Conservation (phyloP, 2,888 invertebrate species). For the Eurytoma californica region DNA sequence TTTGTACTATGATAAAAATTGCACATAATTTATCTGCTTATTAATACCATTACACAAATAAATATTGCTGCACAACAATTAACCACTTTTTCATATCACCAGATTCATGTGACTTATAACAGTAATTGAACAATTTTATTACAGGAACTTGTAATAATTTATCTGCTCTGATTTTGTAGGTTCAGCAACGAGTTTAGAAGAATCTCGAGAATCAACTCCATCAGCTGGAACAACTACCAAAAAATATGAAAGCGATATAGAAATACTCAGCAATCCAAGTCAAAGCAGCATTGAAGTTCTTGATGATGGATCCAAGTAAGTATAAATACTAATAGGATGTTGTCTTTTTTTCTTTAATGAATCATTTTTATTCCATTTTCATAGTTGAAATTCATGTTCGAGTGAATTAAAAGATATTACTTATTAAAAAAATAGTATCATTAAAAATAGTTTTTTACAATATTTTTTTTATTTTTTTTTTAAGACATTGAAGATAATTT, state of each 20-base stretch:
- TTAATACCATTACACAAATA: background rate
- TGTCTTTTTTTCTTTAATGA: background rate
- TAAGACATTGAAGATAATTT: background rate
- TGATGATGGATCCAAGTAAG: slow-evolving; percentile 74
- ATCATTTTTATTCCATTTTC: background rate
- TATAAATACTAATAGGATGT: background rate
- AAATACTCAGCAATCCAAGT: slow-evolving; percentile 83
- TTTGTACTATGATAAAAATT: no score
- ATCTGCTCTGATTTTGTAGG: slow-evolving; percentile 61
- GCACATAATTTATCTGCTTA: background rate
- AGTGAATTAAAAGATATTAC: no score
- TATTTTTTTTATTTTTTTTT: background rate
- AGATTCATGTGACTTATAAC: background rate
- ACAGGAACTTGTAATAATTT: background rate
- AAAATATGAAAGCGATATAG: slow-evolving; percentile 81
- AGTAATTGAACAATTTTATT: background rate
- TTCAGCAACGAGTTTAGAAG: slow-evolving; percentile 74
- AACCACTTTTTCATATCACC: background rate
- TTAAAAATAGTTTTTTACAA: no score
- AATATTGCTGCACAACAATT: slow-evolving; percentile 2
- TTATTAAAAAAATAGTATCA: no score
- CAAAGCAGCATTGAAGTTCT: slow-evolving; percentile 83
- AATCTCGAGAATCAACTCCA: slow-evolving; percentile 72
- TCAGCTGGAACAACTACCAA: slow-evolving; percentile 67
- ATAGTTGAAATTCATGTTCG: no score